Evolutionary conservation across 2,797 vertebrate genomes (phyloP), one percentile per base, ranked within the genome.

Genomic region (Sibirionetta formosa): DNA sequence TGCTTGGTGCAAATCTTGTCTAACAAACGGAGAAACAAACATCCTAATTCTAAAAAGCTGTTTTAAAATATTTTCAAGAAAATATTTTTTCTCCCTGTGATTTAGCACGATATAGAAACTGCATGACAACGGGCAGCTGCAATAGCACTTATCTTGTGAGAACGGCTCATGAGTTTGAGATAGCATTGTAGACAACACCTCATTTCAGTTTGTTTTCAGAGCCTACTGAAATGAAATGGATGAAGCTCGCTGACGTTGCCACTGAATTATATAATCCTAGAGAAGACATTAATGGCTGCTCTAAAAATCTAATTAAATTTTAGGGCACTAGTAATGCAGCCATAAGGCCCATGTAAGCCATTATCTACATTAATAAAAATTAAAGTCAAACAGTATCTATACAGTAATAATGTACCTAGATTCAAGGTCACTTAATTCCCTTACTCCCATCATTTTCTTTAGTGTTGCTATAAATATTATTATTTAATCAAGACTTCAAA

Each of bases 261-360:
- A 79, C 93, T 76, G 94, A 95, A 97, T 97, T 98, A 86, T 72
- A 95, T 95, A 98, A 97, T 98, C 95, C 97, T 96, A 65, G 84
- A 90, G 87, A 96, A 98, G 97, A 97, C 96, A 98, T 98, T 97
- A 98, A 97, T 46, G 18, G 94, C 91, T 96, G 95, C 95, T 97
- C 96, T 97, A 96, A 98, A 98, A 98, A 98, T 96, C 97, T 98
- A 98, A 98, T 98, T 98, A 98, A 98, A 98, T 98, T 98, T 97
- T 96, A 97, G 96, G 97, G 96, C 83, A 63, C 85, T 85, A 83
- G 91, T 97, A 97, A 98, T 97, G 87, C 96, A 88, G 38, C 97
- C 96, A 97, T 97, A 98, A 98, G 97, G 97, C 97, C 69, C 96
- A 50, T 95, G 96, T 98, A 98, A 98, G 97, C 97, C 91, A 98